phyloP scores from a whole-genome alignment of 1,140 invertebrate species.

The Drosophila obscura region DNA sequence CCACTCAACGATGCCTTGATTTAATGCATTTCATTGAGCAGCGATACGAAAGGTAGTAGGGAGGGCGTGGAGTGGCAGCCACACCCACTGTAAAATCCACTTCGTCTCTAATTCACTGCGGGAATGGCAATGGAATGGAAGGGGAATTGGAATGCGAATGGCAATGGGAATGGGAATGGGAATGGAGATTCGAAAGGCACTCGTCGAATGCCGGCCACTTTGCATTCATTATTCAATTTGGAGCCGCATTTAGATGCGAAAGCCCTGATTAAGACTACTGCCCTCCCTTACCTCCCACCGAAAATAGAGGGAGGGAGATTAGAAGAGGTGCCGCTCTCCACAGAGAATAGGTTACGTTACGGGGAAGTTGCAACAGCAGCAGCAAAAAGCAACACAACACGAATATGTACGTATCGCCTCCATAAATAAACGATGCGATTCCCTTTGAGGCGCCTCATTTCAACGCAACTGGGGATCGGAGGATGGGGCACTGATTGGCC shows the following conservation, averaged over 20 bases:
- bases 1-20: constrained; percentile 79
- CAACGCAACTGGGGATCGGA: constrained; percentile 30
- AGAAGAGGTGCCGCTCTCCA: constrained; percentile 4
- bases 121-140: no score
- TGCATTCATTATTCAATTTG: constrained; percentile 80
- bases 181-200: no score
- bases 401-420: no score
- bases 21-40: constrained; percentile 81
- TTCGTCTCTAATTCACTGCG: neutral
- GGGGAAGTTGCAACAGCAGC: constrained; percentile 18
- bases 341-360: constrained; percentile 39
- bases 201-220: constrained; percentile 45
- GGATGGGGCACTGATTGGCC: neutral
- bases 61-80: neutral
- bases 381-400: neutral
- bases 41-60: constrained; percentile 28
- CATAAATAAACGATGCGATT: constrained; percentile 52
- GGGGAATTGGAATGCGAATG: no score
- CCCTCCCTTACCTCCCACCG: constrained; percentile 8
- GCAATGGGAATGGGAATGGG: no score
- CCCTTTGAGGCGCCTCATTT: constrained; percentile 44
- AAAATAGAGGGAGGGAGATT: constrained; percentile 4
- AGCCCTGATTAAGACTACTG: constrained; percentile 51
- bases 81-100: constrained; percentile 31
- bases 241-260: constrained; percentile 73